phyloP scores from a whole-genome alignment of 2,797 vertebrate species.

The Macrochelys suwanniensis region DNA sequence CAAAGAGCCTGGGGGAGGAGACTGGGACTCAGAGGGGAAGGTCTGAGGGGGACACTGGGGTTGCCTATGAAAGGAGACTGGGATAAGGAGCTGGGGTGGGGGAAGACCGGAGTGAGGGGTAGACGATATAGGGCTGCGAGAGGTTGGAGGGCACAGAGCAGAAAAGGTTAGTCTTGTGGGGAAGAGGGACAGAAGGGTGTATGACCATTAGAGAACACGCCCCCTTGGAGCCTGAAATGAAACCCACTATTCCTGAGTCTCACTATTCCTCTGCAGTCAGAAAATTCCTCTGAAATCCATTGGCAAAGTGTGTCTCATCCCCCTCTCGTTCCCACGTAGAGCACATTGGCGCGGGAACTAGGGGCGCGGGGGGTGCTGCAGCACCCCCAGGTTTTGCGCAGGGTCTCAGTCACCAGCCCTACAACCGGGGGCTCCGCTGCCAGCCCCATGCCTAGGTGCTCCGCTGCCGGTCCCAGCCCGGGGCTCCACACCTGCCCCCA shows the following conservation, averaged over 20 bases:
- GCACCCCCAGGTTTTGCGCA: too few species aligned
- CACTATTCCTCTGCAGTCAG: accelerated
- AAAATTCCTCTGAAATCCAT: not conserved
- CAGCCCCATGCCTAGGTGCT: too few species aligned
- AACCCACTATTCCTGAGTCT: not conserved
- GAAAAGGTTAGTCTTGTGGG: not conserved
- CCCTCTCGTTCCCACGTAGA: accelerated
- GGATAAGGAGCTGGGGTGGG: not conserved
- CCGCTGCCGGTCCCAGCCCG: too few species aligned
- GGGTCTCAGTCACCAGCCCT: too few species aligned
- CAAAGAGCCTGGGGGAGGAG: not conserved
- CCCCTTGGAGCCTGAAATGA: not conserved
- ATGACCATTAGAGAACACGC: not conserved
- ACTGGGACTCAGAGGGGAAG: not conserved
- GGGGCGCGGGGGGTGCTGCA: too few species aligned
- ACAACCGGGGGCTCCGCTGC: too few species aligned
- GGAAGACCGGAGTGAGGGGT: not conserved
- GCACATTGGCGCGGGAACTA: not conserved
- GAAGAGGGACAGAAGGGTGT: not conserved
- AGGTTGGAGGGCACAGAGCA: not conserved
- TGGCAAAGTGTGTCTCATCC: accelerated
- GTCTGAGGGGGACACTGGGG: not conserved
- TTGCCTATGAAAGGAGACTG: not conserved
- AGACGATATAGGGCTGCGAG: not conserved
- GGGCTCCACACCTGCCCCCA: too few species aligned